Base-by-base conservation (phyloP, 2,888 invertebrate genomes). In the Andrena camellia region DNA sequence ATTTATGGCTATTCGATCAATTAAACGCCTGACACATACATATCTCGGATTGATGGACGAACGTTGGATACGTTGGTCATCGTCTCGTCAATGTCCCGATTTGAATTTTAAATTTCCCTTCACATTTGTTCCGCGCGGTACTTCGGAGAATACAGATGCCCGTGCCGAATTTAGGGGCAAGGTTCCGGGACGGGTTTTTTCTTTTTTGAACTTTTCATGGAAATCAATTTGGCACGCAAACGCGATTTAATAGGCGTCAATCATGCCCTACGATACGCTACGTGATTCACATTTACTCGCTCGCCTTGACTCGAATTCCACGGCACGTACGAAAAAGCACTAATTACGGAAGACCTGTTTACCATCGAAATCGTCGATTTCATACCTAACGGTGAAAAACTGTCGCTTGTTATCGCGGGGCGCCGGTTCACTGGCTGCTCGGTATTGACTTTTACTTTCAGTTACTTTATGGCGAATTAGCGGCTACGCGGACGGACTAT, bases 301-400 rank as follows among this genome's bases (percentile, higher is more conserved):
- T 89, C 54, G 77, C 88, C 90, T 90, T 90, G 88, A 83, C 85
- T 86, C 64, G 20, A 31, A 86, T 88, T 72, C 70, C 33, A 20
- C n/a, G 31, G 78, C 64, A 67, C 78, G 60, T 73, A 42, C 42
- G 17, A 31, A 20, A 42, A 71, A 35, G 17, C 72, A 42, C 57
- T 33, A 31, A 31, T 78, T 48, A 73, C 50, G 26, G 23, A 2
- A 20, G n/a, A 29, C 33, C 59, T 69, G 75, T 60, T 23, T 57
- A 63, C 60, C 17, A 64, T 71, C 7, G 20, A 69, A 78, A 83
- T 64, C 33, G 50, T 57, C 8, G 33, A 62, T 70, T 83, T 69
- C 57, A 26, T 42, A 59, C 33, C 20, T n/a, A 33, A 29, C 35
- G 1, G 33, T 4, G 10, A 69, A 63, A 63, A 69, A 50, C 4